Evolutionary conservation across 2,797 vertebrate species (phyloP).

Genomic region (Typhlichthys subterraneus): DNA sequence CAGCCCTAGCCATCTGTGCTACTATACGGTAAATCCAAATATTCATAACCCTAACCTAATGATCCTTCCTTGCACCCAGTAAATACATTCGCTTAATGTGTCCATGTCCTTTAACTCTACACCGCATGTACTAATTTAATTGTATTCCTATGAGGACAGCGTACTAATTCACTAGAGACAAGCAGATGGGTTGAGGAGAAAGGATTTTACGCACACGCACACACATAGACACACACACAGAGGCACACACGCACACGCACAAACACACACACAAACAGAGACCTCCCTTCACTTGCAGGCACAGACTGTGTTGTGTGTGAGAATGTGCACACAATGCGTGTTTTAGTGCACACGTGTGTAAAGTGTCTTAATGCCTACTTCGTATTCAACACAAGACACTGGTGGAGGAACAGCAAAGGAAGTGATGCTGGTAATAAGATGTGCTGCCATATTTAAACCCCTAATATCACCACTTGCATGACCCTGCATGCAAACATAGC

Average conservation of each 20-base stretch:
- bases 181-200: constrained; percentile 60
- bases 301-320: constrained; percentile 27
- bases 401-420: constrained; percentile 55
- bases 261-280: constrained; percentile 12
- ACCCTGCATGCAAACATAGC: too few species aligned
- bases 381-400: constrained; percentile 55
- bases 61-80: constrained; percentile 59
- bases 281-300: constrained; percentile 45
- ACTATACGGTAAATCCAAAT: constrained; percentile 49
- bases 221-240: constrained; percentile 20
- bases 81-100: constrained; percentile 71
- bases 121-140: constrained; percentile 71
- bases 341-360: constrained; percentile 29
- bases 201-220: constrained; percentile 26
- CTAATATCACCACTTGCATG: too few species aligned
- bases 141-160: constrained; percentile 52
- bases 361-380: constrained; percentile 38
- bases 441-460: neutral
- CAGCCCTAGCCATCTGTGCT: constrained; percentile 63
- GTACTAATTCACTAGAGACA: constrained; percentile 45
- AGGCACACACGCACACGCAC: constrained; percentile 15
- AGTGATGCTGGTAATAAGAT: constrained; percentile 41
- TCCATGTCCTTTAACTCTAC: constrained; percentile 61
- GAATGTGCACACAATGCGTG: constrained; percentile 28
- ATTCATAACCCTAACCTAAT: constrained; percentile 65